Conservation (phyloP, 2,797 vertebrate genomes). For the Scleropages formosus region DNA sequence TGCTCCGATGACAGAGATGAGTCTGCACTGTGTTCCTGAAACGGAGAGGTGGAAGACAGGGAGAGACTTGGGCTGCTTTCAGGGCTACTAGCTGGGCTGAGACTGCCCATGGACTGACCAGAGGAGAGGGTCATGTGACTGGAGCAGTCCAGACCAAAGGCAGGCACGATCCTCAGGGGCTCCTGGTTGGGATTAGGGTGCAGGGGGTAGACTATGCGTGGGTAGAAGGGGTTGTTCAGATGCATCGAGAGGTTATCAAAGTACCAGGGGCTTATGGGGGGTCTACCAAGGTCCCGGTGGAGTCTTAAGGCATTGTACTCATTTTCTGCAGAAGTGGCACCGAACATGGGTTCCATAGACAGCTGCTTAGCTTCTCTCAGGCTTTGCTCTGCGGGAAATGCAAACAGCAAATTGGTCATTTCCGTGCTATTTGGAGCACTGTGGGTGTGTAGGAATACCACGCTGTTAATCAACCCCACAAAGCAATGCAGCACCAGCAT, state of each 20-base stretch:
- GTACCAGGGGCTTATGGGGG: constrained; percentile 75
- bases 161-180: constrained; percentile 31
- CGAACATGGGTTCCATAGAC: constrained; percentile 62
- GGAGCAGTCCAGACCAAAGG: constrained; percentile 59
- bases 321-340: constrained; percentile 77
- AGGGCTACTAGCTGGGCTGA: constrained; percentile 89
- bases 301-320: constrained; percentile 91
- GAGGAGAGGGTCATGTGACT: constrained; percentile 78
- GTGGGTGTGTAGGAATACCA: too few species aligned
- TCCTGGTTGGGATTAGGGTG: constrained; percentile 38
- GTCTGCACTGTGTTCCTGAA: constrained; percentile 67
- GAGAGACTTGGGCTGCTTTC: constrained; percentile 78
- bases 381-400: constrained; percentile 71
- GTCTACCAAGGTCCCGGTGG: constrained; percentile 72
- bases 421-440: background rate
- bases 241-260: constrained; percentile 62
- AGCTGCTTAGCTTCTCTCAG: constrained; percentile 80
- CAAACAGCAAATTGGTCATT: background rate
- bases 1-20: constrained; percentile 67
- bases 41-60: constrained; percentile 55
- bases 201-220: constrained; percentile 83
- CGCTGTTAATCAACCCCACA: too few species aligned
- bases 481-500: too few species aligned
- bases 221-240: constrained; percentile 78
- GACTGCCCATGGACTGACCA: constrained; percentile 78